Evolutionary conservation across 2,113 vertebrate species (phyloP).

Genomic region (Pogona vitticeps): DNA sequence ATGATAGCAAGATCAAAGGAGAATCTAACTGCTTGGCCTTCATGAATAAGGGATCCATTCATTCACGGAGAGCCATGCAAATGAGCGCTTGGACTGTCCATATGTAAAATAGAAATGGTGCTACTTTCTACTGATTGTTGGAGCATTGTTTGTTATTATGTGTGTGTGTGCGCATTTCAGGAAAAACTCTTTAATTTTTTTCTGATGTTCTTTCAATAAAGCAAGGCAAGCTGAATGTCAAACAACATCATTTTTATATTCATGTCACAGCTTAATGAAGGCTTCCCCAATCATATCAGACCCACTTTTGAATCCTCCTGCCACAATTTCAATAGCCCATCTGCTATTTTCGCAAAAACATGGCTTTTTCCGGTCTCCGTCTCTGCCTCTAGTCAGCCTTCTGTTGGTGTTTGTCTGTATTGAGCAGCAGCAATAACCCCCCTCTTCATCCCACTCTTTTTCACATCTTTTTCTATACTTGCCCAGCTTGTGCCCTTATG

Average conservation of each 20-base stretch:
- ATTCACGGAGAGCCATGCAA: neutral
- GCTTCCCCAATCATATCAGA: neutral
- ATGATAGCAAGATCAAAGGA: neutral
- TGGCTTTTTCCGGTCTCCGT: neutral
- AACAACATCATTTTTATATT: neutral
- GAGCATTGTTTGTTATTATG: neutral
- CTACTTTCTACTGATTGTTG: neutral
- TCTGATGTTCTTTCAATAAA: neutral
- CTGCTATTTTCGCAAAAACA: conserved; percentile 1
- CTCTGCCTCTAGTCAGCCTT: neutral
- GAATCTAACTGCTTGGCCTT: too few relatives aligned
- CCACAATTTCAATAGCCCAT: conserved; percentile 8
- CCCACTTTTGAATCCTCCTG: neutral
- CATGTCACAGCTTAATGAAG: conserved; percentile 3
- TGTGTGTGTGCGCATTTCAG: neutral
- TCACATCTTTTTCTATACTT: neutral
- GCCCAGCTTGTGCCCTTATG: neutral
- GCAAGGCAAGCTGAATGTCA: neutral
- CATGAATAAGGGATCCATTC: neutral
- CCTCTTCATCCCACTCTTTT: neutral
- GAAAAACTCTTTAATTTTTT: neutral
- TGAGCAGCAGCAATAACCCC: neutral
- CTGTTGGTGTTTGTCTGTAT: neutral
- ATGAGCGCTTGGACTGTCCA: neutral
- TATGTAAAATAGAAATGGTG: neutral